Conservation (phyloP, 2,888 invertebrate species). For the Acleris cristana region DNA sequence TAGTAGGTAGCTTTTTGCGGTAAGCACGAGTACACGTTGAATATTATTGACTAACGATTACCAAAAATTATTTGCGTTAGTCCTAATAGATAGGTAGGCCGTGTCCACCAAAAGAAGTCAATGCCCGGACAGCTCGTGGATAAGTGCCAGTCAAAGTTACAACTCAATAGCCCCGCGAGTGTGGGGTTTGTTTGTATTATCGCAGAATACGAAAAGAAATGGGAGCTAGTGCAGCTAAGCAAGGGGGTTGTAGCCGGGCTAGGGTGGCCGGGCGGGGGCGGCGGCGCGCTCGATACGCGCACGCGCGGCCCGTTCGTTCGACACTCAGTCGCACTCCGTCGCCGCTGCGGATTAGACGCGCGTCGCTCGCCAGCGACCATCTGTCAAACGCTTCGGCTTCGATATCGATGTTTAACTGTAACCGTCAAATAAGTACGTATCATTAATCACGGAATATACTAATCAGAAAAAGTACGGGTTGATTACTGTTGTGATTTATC, state of each 20-base stretch:
- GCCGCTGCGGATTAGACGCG: slow-evolving; percentile 55
- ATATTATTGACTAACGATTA: too few relatives aligned
- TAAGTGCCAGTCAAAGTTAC: slow-evolving; percentile 29
- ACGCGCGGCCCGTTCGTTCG: slow-evolving; percentile 78
- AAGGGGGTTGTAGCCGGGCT: slow-evolving; percentile 51
- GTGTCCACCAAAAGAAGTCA: slow-evolving; percentile 5
- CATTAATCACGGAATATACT: neutral
- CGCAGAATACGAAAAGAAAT: slow-evolving; percentile 43
- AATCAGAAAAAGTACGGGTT: too few relatives aligned
- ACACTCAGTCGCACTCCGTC: slow-evolving; percentile 73
- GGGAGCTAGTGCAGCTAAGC: slow-evolving; percentile 49
- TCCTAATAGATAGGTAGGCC: too few relatives aligned
- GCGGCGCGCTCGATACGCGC: slow-evolving; percentile 79
- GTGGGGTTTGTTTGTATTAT: slow-evolving; percentile 40
- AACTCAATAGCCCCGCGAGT: slow-evolving; percentile 36
- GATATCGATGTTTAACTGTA: slow-evolving; percentile 69
- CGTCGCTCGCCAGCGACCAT: slow-evolving; percentile 57
- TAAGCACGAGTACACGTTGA: too few relatives aligned
- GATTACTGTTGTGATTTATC: neutral
- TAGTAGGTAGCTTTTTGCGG: too few relatives aligned
- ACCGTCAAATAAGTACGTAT: slow-evolving; percentile 70
- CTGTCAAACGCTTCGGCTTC: slow-evolving; percentile 73
- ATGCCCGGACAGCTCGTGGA: slow-evolving; percentile 20
- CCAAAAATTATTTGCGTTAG: too few relatives aligned
- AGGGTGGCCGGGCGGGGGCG: slow-evolving; percentile 65